Conservation (phyloP, 2,888 invertebrate species). For the Holacanthella duospinosa region DNA sequence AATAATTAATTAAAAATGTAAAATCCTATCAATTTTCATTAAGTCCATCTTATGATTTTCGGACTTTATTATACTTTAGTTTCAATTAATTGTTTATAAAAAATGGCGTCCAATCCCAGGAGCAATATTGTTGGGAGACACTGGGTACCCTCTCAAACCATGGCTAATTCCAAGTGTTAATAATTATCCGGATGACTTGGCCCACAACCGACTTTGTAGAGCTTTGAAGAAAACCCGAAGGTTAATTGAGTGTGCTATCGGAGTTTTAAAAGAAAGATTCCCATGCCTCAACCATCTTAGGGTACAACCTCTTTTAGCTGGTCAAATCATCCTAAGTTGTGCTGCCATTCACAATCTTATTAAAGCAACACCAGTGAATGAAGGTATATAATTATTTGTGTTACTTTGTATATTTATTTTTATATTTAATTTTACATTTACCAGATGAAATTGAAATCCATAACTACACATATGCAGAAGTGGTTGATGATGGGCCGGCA, state of each 20-base stretch:
- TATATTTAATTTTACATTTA: not conserved
- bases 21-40: too few species aligned
- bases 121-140: constrained; percentile 3
- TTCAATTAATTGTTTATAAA: not conserved
- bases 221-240: constrained; percentile 7
- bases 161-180: constrained; percentile 10
- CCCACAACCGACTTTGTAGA: not conserved
- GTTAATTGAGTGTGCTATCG: constrained; percentile 8
- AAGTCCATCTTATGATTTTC: too few species aligned
- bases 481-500: not conserved
- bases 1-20: too few species aligned
- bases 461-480: not conserved
- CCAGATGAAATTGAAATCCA: not conserved
- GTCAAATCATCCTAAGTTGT: constrained; percentile 5
- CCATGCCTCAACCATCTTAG: constrained; percentile 12
- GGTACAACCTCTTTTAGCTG: constrained; percentile 3
- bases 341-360: constrained; percentile 8
- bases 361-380: not conserved
- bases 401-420: not conserved
- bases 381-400: not conserved
- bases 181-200: not conserved
- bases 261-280: constrained; percentile 11
- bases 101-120: not conserved
- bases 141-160: not conserved
- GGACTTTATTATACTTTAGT: not conserved